Base-by-base conservation (phyloP, 2,113 vertebrate genomes). In the Corythaeola cristata region DNA sequence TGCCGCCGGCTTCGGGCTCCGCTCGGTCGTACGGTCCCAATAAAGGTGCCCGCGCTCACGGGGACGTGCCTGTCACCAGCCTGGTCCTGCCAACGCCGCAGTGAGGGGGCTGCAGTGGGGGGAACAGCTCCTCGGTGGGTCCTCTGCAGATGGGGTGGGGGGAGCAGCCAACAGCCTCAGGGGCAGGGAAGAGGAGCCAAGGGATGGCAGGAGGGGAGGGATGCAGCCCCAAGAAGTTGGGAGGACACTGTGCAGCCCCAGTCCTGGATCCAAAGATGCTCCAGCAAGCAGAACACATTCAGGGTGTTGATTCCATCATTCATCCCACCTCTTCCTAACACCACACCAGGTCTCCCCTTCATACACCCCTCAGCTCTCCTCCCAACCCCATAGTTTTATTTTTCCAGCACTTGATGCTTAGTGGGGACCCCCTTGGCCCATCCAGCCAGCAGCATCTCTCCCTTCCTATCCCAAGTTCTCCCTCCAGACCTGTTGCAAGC, bases 1-100 rank as follows among this genome's bases (percentile, higher is more conserved):
- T 7, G 3, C 35, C 1, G 1, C 20, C 4, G 4, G 71, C 16
- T 44, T 26, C 2, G 1, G 32, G 45, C 26, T n/a, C 5, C 28
- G 45, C 26, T n/a, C 5, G 1, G 24, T 15, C 2, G 1, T 3
- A 6, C 26, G 33, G 23, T 41, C 83, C 53, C 87, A 93, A n/a
- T 58, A 66, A 82, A 91, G 20, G 21, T 33, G 37, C 58, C 32
- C 8, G 2, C 2, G 3, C 30, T 64, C 2, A 0, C 3, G 4
- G 74, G 74, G 74, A 47, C 2, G 0, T 24, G 7, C 37, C 45
- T 62, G 62, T 56, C 66, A 44, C 90, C 33, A 7, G 19, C 62
- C 67, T 37, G 0, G 0, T 21, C 37, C 47, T 85, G 66, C 74
- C 6, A 5, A 9, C 33, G 13, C 56, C 0, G 5, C 2, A 4